Percentiles rank a stretch among this genome's conserved stretches.
phyloP scores from a whole-genome alignment of 2,113 vertebrate species.

The Scytalopus superciliaris region DNA sequence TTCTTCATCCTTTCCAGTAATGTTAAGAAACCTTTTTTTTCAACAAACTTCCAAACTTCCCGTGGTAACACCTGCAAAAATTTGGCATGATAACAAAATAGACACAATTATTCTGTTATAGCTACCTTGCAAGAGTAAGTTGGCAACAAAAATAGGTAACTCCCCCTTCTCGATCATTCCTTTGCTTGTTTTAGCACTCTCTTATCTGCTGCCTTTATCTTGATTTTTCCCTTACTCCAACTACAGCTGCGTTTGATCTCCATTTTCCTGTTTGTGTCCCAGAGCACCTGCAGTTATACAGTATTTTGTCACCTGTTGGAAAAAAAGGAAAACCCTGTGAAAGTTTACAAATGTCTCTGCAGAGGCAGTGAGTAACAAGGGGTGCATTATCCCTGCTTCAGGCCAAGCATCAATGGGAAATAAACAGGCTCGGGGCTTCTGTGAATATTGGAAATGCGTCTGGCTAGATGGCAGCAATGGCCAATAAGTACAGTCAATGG shows the following conservation, averaged over 20 bases:
- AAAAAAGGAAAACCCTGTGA: neutral
- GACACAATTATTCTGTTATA: neutral
- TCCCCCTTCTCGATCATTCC: neutral
- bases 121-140: neutral
- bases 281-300: neutral
- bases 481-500: neutral
- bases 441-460: neutral
- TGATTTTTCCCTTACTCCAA: neutral
- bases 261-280: slow-evolving; percentile 25
- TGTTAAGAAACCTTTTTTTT: neutral
- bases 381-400: neutral
- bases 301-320: slow-evolving; percentile 25
- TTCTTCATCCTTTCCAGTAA: neutral
- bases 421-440: slow-evolving; percentile 8
- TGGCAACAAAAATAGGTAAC: neutral
- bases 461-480: slow-evolving; percentile 62
- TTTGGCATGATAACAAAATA: neutral
- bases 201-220: neutral
- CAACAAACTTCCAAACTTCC: neutral
- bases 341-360: neutral
- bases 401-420: neutral
- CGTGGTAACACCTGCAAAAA: neutral
- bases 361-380: neutral
- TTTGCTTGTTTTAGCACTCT: neutral
- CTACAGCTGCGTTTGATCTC: neutral